phyloP scores from a whole-genome alignment of 1,140 invertebrate species.

The Leucophenga varia region DNA sequence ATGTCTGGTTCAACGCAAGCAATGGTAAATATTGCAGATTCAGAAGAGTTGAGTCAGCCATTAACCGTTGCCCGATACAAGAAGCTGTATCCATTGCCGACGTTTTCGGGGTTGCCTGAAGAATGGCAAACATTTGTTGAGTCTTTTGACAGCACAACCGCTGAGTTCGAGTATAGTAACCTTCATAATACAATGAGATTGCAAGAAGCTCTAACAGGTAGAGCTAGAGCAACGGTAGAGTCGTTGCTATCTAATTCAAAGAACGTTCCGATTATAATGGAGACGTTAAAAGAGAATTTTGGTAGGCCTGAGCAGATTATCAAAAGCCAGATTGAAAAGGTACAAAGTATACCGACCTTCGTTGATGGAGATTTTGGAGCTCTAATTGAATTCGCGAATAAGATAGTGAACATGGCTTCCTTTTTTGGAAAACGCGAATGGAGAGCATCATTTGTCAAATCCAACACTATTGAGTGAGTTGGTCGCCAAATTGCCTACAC shows the following conservation, averaged over 20 bases:
- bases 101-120: not conserved
- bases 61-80: too few relatives aligned
- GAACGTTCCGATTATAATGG: not conserved
- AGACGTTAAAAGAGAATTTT: not conserved
- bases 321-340: too few relatives aligned
- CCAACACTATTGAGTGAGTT: not conserved
- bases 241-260: not conserved
- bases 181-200: not conserved
- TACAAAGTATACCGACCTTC: not conserved
- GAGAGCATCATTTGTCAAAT: not conserved
- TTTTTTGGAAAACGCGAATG: constrained; percentile 1
- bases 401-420: not conserved
- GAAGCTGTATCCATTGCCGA: not conserved
- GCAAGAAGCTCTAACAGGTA: not conserved
- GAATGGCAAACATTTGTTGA: not conserved
- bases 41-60: too few relatives aligned
- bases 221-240: not conserved
- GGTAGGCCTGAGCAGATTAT: not conserved
- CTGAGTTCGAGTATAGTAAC: not conserved
- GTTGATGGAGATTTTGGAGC: not conserved
- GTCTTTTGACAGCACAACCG: not conserved
- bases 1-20: not conserved
- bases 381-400: too few relatives aligned
- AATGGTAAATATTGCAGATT: not conserved
- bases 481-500: not conserved